phyloP scores from a whole-genome alignment of 2,797 vertebrate species.

The Microctenopoma stevenorrisi region DNA sequence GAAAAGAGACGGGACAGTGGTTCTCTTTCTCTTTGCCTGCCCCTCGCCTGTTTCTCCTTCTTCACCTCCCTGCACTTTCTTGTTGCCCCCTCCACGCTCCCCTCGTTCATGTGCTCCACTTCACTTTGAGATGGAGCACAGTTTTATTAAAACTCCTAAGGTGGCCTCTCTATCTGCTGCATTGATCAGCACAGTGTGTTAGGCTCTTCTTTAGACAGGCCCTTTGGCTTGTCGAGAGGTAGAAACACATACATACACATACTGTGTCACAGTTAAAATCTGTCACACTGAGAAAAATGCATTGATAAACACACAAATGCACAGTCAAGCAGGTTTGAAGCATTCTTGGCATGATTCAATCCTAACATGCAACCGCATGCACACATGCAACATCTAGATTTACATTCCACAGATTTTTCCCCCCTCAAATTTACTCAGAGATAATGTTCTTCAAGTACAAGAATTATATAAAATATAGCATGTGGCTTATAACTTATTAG shows the following conservation, averaged over 20 bases:
- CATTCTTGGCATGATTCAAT: slow-evolving; percentile 27
- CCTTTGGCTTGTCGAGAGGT: slow-evolving; percentile 48
- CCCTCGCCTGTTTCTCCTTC: slow-evolving; percentile 59
- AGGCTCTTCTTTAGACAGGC: slow-evolving; percentile 32
- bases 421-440: too few species aligned
- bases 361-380: slow-evolving; percentile 14
- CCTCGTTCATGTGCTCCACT: slow-evolving; percentile 57
- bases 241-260: slow-evolving; percentile 5
- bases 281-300: neutral
- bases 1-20: slow-evolving; percentile 80
- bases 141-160: slow-evolving; percentile 80
- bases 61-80: slow-evolving; percentile 44
- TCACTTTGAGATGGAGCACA: slow-evolving; percentile 50
- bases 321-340: slow-evolving; percentile 9
- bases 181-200: slow-evolving; percentile 56
- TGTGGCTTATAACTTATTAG: neutral
- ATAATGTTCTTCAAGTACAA: slow-evolving; percentile 18
- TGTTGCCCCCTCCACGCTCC: slow-evolving; percentile 30
- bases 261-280: neutral
- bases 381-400: slow-evolving; percentile 58
- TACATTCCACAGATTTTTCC: slow-evolving; percentile 55
- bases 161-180: slow-evolving; percentile 73
- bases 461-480: slow-evolving; percentile 16
- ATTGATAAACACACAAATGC: slow-evolving; percentile 1
- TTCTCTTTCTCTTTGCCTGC: slow-evolving; percentile 70